Base-by-base conservation (phyloP, 2,113 vertebrate genomes). In the Alces alces region DNA sequence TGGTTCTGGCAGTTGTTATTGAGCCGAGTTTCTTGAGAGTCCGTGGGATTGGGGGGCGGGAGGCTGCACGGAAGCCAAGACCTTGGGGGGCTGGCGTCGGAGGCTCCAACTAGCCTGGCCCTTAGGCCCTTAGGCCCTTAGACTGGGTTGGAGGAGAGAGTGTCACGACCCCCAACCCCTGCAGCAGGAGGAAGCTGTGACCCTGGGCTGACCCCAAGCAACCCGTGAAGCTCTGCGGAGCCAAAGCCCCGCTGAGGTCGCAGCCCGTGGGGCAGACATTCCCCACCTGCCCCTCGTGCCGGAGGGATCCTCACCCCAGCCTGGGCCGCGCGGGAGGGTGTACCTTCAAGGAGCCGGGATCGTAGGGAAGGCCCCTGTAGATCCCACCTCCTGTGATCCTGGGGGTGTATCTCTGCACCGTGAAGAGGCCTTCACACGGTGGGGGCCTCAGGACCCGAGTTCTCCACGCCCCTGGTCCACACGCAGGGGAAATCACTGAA, bases 321-420 rank as follows among this genome's bases (percentile, higher is more conserved):
- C 86, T 43, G 27, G 10, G 45, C n/a, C 17, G 3, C 0, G 0
- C 2, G 3, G 17, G 39, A 60, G 12, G 70, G 13, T 9, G 23
- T 5, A 19, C n/a, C n/a, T 54, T 60, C 43, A 60, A 76, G 54
- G 52, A 58, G 54, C 12, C 3, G 2, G 3, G 66, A 27, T 39
- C 17, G 0, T n/a, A 30, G 45, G 17, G 52, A 57, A n/a, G 73
- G 73, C 14, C n/a, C 57, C 36, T 19, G 28, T 16, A 3, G 52
- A 17, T 11, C 57, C 16, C 55, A 79, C 45, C 55, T 33, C 6
- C 9, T 3, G 14, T 7, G 17, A 25, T 13, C 39, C 82, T 5
- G 25, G n/a, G 13, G 13, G 12, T 21, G 28, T 3, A 25, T 33
- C 4, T 17, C 79, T 5, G 3, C 13, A 19, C 1, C 0, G 27